Percentiles rank a stretch among this genome's conserved stretches.
These are phyloP conservation scores for Chymomyza procnemis DNA, from an alignment of 2,888 invertebrate species.

Conservation along the genomic window DNA sequence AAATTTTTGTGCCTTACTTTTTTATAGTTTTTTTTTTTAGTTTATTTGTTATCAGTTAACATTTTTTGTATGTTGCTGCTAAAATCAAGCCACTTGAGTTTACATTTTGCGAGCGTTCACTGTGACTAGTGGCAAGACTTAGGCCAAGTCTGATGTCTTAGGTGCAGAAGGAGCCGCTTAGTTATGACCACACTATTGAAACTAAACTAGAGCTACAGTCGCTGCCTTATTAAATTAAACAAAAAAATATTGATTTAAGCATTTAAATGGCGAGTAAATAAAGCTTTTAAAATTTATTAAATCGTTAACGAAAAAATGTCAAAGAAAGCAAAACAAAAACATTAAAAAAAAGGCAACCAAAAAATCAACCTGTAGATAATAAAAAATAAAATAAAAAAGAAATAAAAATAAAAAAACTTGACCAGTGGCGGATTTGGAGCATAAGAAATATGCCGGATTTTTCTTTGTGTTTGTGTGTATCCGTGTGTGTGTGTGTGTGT, in stretches of 20 bases:
- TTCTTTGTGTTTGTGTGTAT: slow-evolving; percentile 23
- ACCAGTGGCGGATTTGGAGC: slow-evolving; percentile 61
- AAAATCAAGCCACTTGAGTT: no score
- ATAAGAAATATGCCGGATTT: slow-evolving; percentile 65
- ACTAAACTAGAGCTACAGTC: not conserved
- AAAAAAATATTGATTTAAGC: slow-evolving; percentile 31
- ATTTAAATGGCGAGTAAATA: slow-evolving; percentile 34
- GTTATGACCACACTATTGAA: not conserved
- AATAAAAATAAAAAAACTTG: slow-evolving; percentile 44
- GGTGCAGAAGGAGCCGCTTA: not conserved
- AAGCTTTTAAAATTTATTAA: slow-evolving; percentile 19
- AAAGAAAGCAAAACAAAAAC: slow-evolving; percentile 10
- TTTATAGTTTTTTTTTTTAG: not conserved
- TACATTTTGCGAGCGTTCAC: no score
- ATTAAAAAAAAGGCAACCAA: not conserved
- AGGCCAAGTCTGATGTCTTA: no score
- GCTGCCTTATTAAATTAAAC: not conserved
- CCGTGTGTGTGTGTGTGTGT: not conserved
- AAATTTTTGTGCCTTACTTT: not conserved
- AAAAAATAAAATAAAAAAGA: slow-evolving; percentile 11
- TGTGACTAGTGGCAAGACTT: not conserved
- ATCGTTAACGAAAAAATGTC: slow-evolving; percentile 1
- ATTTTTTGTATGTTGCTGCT: no score
- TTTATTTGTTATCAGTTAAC: no score
- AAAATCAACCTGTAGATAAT: not conserved